Percentiles rank a stretch among this genome's conserved stretches.
These are phyloP conservation scores for Heterocephalus glaber DNA, from an alignment of 2,113 vertebrate genomes.

Conservation along the genomic window DNA sequence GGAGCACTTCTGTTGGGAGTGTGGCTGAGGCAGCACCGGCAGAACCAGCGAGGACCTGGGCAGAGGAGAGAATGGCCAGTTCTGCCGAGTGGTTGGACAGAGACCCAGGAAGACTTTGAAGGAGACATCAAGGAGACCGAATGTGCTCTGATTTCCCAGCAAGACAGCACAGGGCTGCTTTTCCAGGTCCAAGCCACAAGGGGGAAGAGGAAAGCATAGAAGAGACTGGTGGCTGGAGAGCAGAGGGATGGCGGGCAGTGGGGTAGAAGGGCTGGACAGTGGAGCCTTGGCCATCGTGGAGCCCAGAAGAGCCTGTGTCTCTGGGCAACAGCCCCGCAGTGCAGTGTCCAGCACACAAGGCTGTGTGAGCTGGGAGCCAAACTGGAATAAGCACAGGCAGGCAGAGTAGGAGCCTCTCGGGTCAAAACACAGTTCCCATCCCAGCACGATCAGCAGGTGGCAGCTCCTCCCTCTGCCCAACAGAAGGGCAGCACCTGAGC, in stretches of 20 bases:
- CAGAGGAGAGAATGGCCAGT: background rate
- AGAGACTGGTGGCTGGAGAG: background rate
- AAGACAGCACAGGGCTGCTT: background rate
- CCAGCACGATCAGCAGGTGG: background rate
- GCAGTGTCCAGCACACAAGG: no score
- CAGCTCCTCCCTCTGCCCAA: background rate
- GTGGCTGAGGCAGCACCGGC: no score
- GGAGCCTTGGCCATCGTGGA: no score
- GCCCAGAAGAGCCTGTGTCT: background rate
- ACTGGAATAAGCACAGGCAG: no score
- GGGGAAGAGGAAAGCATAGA: no score
- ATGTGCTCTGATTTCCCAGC: background rate
- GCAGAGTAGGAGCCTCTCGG: background rate
- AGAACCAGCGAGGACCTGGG: background rate
- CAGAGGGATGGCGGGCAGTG: accelerated
- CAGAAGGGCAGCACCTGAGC: background rate
- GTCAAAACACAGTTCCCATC: background rate
- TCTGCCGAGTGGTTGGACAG: background rate
- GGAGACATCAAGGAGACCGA: background rate
- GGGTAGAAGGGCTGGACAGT: accelerated
- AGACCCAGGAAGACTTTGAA: background rate
- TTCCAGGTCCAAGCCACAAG: background rate
- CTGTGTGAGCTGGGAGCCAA: background rate
- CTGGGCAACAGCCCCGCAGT: background rate
- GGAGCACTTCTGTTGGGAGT: background rate